Conservation (phyloP, 2,113 vertebrate species). For the Thamnaconus septentrionalis region DNA sequence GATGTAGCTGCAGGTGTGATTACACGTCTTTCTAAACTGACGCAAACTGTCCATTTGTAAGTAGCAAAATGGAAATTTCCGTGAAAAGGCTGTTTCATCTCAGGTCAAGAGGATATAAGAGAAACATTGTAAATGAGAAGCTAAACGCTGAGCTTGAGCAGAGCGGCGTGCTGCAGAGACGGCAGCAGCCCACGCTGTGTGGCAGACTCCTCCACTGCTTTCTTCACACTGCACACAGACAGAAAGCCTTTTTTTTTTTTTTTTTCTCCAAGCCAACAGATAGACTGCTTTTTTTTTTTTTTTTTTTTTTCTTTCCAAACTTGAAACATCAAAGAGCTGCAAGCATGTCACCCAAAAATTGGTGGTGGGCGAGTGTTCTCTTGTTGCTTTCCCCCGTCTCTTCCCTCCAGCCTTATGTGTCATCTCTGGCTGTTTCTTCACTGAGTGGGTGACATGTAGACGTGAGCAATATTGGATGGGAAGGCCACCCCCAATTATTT, state of each 20-base stretch:
- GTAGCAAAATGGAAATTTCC: conserved; percentile 20
- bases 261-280: conserved; percentile 17
- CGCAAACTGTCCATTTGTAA: background rate
- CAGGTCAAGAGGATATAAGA: conserved; percentile 19
- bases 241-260: conserved; percentile 12
- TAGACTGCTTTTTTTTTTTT: conserved; percentile 4
- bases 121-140: conserved; percentile 5
- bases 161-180: conserved; percentile 8
- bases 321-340: conserved; percentile 47
- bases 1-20: too few species aligned
- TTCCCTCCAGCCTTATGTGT: conserved; percentile 36
- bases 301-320: conserved; percentile 26
- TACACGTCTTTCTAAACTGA: too few species aligned
- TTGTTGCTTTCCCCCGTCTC: conserved; percentile 13
- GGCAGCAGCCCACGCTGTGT: conserved; percentile 24
- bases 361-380: conserved; percentile 45
- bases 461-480: conserved; percentile 39
- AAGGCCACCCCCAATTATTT: conserved; percentile 41
- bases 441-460: conserved; percentile 59
- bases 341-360: conserved; percentile 40
- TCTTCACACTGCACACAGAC: conserved; percentile 22
- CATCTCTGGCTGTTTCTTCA: conserved; percentile 45
- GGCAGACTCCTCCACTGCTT: conserved; percentile 16
- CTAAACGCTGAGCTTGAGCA: background rate
- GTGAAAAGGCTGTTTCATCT: conserved; percentile 4